Conservation (phyloP, 2,888 invertebrate species). For the Sepiola atlantica region DNA sequence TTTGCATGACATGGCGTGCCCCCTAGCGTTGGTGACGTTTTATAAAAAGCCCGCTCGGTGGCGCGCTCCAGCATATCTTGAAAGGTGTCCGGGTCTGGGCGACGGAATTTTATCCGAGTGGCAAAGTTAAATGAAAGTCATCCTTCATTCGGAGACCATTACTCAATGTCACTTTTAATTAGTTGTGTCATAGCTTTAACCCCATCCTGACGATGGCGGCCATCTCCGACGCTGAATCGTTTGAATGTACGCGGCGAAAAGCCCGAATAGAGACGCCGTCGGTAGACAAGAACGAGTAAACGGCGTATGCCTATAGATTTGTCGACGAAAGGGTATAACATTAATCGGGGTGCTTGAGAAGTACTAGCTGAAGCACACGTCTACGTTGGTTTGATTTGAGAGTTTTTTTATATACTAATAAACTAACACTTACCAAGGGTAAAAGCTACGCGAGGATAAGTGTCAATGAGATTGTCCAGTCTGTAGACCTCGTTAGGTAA, state of each 20-base stretch:
- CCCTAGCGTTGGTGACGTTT: constrained; percentile 23
- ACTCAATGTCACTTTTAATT: constrained; percentile 4
- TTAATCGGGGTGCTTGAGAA: no score
- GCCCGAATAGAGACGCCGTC: not conserved
- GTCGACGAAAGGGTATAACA: not conserved
- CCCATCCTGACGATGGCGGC: constrained; percentile 12
- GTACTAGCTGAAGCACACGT: no score
- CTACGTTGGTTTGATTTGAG: no score
- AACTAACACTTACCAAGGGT: no score
- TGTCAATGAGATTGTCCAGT: no score
- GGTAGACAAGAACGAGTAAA: not conserved
- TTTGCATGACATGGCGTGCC: constrained; percentile 6
- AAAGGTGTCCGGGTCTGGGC: not conserved
- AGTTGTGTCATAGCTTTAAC: constrained; percentile 9
- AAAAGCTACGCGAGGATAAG: no score
- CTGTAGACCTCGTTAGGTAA: no score
- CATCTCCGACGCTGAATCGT: not conserved
- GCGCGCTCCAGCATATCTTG: not conserved
- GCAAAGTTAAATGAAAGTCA: constrained; percentile 32
- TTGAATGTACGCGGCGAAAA: not conserved
- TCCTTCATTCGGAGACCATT: not conserved
- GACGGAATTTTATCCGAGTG: not conserved
- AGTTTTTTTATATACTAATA: no score
- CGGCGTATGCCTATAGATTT: not conserved
- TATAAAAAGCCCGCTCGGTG: constrained; percentile 14